These are phyloP conservation scores for Palythoa grandiflora DNA, from an alignment of 92 coral and sea anemone genomes.

Conservation along the genomic window DNA sequence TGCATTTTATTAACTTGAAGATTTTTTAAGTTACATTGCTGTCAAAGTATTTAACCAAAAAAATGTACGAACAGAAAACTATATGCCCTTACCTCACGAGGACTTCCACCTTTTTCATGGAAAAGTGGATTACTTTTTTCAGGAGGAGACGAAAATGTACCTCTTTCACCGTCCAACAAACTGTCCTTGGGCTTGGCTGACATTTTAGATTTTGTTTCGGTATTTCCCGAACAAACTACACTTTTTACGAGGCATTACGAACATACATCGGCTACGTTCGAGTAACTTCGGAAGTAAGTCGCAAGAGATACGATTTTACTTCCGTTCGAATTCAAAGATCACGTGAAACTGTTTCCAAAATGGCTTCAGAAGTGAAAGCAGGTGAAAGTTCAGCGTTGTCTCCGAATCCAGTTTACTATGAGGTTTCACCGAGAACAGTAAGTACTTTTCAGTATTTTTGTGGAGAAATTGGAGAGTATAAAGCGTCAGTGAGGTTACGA, in stretches of 20 bases:
- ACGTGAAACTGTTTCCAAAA: constrained; percentile 1
- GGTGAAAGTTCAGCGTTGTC: neutral
- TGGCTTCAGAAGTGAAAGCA: constrained; percentile 34
- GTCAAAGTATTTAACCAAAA: too few relatives aligned
- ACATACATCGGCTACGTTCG: neutral
- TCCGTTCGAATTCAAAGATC: neutral
- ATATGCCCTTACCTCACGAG: constrained; percentile 29
- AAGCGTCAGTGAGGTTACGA: neutral
- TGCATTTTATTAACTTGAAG: neutral
- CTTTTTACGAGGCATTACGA: neutral
- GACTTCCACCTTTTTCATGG: constrained; percentile 54
- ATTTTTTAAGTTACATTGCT: too few relatives aligned
- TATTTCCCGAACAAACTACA: too few relatives aligned
- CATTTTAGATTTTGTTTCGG: constrained; percentile 22
- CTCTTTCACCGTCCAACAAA: constrained; percentile 21
- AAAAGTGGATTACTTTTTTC: neutral
- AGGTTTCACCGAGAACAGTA: constrained; percentile 18
- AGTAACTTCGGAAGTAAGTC: neutral
- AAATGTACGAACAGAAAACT: neutral
- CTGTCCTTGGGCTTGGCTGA: constrained; percentile 30
- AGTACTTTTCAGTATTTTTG: neutral
- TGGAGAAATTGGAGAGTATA: neutral
- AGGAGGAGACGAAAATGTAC: constrained; percentile 27
- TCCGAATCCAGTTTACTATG: constrained; percentile 31
- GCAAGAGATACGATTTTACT: neutral